A percentile compares a stretch with the other conserved stretches of the same genome.
Conservation (phyloP, 2,113 vertebrate species). For the Gadus chalcogrammus region DNA sequence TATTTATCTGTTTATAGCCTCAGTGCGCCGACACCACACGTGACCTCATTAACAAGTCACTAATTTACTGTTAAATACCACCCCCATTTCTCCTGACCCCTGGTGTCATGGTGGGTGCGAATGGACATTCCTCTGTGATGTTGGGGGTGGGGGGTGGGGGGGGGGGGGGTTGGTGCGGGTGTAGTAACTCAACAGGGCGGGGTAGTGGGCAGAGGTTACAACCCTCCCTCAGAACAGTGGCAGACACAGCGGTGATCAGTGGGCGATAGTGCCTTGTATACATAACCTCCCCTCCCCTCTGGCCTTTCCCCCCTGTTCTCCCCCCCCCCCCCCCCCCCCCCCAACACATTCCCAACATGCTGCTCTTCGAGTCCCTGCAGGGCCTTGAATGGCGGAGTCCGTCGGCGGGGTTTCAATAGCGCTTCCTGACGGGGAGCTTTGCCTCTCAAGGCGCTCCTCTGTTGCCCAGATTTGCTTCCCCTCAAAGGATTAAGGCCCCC, state of each 20-base stretch:
- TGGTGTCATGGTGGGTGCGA: conserved; percentile 35
- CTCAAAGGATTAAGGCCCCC: conserved; percentile 90
- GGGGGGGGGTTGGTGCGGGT: not conserved
- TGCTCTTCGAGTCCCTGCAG: conserved; percentile 87
- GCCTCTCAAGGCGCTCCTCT: conserved; percentile 82
- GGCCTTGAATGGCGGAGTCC: conserved; percentile 85
- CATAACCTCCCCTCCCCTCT: conserved; percentile 9
- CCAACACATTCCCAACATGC: conserved; percentile 82
- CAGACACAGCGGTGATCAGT: conserved; percentile 61
- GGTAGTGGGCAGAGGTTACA: conserved; percentile 49
- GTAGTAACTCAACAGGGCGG: conserved; percentile 60
- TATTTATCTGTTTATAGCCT: conserved; percentile 55
- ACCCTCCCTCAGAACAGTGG: conserved; percentile 49
- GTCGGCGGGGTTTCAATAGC: conserved; percentile 79
- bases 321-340: too few species aligned
- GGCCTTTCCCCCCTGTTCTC: conserved; percentile 17
- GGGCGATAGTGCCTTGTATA: conserved; percentile 53
- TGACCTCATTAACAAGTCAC: conserved; percentile 72
- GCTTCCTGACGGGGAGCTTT: conserved; percentile 85
- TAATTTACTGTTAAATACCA: conserved; percentile 73
- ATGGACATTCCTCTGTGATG: conserved; percentile 72
- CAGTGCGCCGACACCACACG: conserved; percentile 53
- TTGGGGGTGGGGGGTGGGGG: conserved; percentile 41
- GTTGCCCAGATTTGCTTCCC: conserved; percentile 87
- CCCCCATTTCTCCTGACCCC: not conserved